A percentile compares a stretch with the other conserved stretches of the same genome.
Conservation (phyloP, 2,797 vertebrate species). For the Astyanax mexicanus region DNA sequence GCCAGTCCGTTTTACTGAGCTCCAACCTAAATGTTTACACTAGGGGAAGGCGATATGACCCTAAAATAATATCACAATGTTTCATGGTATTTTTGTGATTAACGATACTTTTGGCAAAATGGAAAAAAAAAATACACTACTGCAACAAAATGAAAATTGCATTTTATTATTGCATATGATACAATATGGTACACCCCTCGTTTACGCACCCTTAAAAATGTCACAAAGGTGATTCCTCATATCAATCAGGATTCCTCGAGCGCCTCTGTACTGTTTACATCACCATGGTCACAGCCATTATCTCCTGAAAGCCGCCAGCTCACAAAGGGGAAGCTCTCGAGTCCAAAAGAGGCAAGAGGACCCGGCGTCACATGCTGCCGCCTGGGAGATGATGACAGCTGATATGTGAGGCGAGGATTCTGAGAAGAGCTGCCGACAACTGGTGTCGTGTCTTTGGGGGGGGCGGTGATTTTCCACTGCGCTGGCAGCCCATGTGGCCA, state of each 20-base stretch:
- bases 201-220: not conserved
- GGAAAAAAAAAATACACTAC: no score
- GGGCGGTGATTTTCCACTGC: conserved; percentile 58
- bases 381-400: conserved; percentile 53
- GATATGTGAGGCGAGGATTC: conserved; percentile 52
- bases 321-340: conserved; percentile 39
- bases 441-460: conserved; percentile 29
- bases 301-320: conserved; percentile 28
- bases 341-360: conserved; percentile 50
- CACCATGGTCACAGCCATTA: conserved; percentile 3
- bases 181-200: no score
- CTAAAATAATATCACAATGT: no score
- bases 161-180: no score
- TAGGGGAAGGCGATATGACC: no score
- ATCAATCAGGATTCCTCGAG: not conserved
- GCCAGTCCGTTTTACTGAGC: no score
- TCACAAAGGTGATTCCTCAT: not conserved
- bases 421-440: conserved; percentile 39
- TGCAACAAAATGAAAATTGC: no score
- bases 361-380: conserved; percentile 39
- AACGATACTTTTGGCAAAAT: no score
- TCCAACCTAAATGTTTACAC: not conserved
- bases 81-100: no score
- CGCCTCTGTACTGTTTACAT: conserved; percentile 29
- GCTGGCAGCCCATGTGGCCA: conserved; percentile 27